phyloP scores from a whole-genome alignment of 2,797 vertebrate species.

The Sebastes minor region DNA sequence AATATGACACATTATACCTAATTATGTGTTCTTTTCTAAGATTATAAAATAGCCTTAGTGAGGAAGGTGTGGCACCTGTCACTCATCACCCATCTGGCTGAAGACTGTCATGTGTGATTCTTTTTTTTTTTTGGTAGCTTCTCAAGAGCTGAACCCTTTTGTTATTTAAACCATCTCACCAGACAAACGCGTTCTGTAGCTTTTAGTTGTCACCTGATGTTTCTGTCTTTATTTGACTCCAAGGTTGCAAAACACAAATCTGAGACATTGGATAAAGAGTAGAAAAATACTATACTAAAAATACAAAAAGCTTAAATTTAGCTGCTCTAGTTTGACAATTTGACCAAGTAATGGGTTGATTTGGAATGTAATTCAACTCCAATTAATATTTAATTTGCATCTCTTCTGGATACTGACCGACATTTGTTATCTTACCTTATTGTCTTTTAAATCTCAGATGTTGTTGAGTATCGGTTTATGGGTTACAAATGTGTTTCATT shows the following conservation, averaged over 20 bases:
- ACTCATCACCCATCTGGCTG: background rate
- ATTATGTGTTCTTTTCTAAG: background rate
- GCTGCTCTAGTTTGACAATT: background rate
- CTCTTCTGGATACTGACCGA: background rate
- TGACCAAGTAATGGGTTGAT: background rate
- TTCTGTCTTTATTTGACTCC: slow-evolving; percentile 1
- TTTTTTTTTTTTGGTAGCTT: background rate
- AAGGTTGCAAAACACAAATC: slow-evolving; percentile 6
- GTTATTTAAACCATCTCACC: slow-evolving; percentile 18
- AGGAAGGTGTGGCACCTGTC: slow-evolving; percentile 26
- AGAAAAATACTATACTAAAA: no score
- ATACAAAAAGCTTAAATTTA: background rate
- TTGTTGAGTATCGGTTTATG: background rate
- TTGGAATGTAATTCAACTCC: background rate
- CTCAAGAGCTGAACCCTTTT: background rate
- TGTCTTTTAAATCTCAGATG: background rate
- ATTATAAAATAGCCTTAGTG: background rate
- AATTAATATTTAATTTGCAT: background rate
- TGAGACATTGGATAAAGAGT: background rate
- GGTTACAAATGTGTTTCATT: background rate
- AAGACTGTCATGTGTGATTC: background rate
- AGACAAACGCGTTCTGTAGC: slow-evolving; percentile 48
- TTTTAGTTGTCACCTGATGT: slow-evolving; percentile 36
- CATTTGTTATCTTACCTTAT: background rate
- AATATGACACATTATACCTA: background rate